phyloP scores from a whole-genome alignment of 1,140 invertebrate species.

The Sitobion miscanthi region DNA sequence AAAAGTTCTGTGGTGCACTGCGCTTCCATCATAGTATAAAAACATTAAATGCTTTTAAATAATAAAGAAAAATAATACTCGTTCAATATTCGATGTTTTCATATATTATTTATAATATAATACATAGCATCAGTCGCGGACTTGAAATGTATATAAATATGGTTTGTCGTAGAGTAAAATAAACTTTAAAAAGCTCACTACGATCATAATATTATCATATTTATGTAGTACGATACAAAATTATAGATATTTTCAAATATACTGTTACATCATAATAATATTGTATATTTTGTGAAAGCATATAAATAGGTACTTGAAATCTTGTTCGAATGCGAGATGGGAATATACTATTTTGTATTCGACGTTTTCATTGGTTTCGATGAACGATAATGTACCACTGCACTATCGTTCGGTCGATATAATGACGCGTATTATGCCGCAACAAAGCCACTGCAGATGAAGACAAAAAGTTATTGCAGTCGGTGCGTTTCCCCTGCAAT shows the following conservation, averaged over 20 bases:
- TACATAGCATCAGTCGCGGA: not conserved
- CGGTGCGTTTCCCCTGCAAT: not conserved
- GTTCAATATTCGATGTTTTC: not conserved
- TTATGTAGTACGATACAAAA: not conserved
- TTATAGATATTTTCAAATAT: not conserved
- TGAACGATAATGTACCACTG: not conserved
- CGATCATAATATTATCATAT: not conserved
- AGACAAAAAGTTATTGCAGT: not conserved
- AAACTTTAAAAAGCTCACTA: not conserved
- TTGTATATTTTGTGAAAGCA: too few species aligned
- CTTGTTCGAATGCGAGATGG: not conserved
- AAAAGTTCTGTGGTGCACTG: not conserved
- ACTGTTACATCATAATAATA: not conserved
- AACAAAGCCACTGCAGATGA: not conserved
- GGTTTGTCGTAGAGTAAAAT: not conserved
- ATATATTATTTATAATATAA: not conserved
- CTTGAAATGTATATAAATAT: not conserved
- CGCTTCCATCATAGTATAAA: not conserved
- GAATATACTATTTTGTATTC: not conserved
- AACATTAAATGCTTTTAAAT: slow-evolving; percentile 18
- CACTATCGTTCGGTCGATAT: not conserved
- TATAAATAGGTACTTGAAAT: not conserved
- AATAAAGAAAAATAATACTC: not conserved
- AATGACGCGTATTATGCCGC: not conserved
- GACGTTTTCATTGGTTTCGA: not conserved